Evolutionary conservation across 2,797 vertebrate species (phyloP).

Genomic region (Streptopelia turtur): DNA sequence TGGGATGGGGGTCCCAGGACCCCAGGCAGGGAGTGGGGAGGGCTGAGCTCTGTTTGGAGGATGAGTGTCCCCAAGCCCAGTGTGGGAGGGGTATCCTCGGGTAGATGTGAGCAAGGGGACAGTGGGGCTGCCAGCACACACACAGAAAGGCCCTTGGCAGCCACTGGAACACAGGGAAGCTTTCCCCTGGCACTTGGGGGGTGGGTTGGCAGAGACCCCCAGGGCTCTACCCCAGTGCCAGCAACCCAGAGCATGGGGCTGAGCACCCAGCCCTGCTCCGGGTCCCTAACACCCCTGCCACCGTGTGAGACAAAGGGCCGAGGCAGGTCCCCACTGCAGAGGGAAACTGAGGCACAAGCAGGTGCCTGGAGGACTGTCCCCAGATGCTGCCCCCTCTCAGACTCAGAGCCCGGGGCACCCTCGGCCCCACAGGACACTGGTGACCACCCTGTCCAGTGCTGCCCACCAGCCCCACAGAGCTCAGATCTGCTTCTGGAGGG

Average conservation of each 20-base stretch:
- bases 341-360: background rate
- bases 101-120: rapidly evolving
- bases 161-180: rapidly evolving
- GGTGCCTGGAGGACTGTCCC: rapidly evolving
- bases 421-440: rapidly evolving
- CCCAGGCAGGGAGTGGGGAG: background rate
- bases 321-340: background rate
- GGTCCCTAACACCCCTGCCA: background rate
- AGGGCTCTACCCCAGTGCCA: background rate
- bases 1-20: background rate
- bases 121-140: background rate
- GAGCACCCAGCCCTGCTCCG: background rate
- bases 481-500: background rate
- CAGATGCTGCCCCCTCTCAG: background rate
- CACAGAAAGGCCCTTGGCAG: background rate
- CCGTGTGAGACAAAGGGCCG: background rate
- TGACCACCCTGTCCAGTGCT: background rate
- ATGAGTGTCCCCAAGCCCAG: rapidly evolving
- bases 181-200: rapidly evolving
- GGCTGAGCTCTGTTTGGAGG: background rate
- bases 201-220: background rate
- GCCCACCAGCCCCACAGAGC: background rate
- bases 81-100: rapidly evolving
- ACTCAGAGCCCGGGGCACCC: background rate
- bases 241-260: background rate